Evolutionary conservation across 1,140 invertebrate species (phyloP), one percentile per base, ranked within the genome.

Genomic region (Hylaeus anthracinus): DNA sequence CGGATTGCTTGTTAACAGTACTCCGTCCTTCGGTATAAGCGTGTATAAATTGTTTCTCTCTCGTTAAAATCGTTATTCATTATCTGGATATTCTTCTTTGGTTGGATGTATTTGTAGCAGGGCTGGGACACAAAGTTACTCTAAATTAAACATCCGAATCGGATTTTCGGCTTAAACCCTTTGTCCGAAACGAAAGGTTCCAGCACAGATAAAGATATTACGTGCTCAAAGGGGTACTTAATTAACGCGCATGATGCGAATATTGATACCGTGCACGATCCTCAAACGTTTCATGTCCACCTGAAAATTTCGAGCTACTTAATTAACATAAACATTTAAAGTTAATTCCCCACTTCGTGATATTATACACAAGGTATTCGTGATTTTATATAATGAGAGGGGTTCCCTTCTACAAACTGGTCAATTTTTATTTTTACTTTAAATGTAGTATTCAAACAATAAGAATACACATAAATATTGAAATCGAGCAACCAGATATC

Each of bases 121-220:
- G 45, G n/a, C 9, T 48, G 8, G 4, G n/a, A n/a, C 14, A 0
- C 45, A 48, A 9, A 14, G 60, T 79, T 48, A n/a, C 71, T 79
- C 61, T 65, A 79, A 73, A 73, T 65, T 72, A 73, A 79, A 79
- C 70, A 51, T 73, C 10, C 71, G 41, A 88, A 88, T 88, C 86
- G 83, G 86, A 88, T 88, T 88, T 85, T 51, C 79, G 41, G 75
- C 77, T 72, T 88, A 88, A 88, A 71, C 86, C 86, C 77, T 83
- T 85, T 72, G 67, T 55, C 14, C 43, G 43, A 43, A 45, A 78
- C 55, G 53, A 75, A 75, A 69, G 69, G 85, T 51, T 85, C 67
- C 65, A 15, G 6, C 58, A 51, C 63, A 83, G 79, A 77, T 79
- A 78, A 74, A 80, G 79, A 74, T 63, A 87, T 84, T 72, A 70